phyloP scores from a whole-genome alignment of 2,888 invertebrate genomes.

The Clunio marinus region DNA sequence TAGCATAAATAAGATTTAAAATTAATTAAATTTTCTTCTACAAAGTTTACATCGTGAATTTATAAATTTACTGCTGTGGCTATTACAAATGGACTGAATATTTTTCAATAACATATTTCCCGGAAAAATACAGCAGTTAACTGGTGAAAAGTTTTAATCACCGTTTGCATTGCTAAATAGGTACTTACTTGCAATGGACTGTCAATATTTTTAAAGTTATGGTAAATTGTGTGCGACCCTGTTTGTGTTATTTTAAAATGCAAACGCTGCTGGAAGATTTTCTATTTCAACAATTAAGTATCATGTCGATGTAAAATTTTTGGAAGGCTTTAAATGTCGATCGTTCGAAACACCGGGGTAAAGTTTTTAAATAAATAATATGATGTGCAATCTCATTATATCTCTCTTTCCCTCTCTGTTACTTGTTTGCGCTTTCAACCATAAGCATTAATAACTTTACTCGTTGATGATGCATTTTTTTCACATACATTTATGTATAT shows the following conservation, averaged over 20 bases:
- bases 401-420: too few species aligned
- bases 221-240: slow-evolving; percentile 19
- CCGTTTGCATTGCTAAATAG: neutral
- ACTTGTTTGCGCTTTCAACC: slow-evolving; percentile 9
- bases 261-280: slow-evolving; percentile 13
- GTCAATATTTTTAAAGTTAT: slow-evolving; percentile 5
- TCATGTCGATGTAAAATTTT: neutral
- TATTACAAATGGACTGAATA: neutral
- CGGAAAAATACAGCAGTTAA: neutral
- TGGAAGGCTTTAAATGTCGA: slow-evolving; percentile 9
- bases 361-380: too few species aligned
- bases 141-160: neutral
- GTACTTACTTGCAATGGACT: too few species aligned
- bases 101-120: neutral
- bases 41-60: slow-evolving; percentile 13
- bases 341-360: neutral
- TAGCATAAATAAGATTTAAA: slow-evolving; percentile 7
- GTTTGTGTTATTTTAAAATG: neutral
- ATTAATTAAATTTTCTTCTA: slow-evolving; percentile 4
- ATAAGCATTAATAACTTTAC: slow-evolving; percentile 2
- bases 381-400: too few species aligned
- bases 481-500: too few species aligned
- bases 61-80: slow-evolving; percentile 1
- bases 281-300: neutral
- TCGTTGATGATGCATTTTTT: neutral